Conservation (phyloP, 2,797 vertebrate genomes). For the Silurus lanzhouensis region DNA sequence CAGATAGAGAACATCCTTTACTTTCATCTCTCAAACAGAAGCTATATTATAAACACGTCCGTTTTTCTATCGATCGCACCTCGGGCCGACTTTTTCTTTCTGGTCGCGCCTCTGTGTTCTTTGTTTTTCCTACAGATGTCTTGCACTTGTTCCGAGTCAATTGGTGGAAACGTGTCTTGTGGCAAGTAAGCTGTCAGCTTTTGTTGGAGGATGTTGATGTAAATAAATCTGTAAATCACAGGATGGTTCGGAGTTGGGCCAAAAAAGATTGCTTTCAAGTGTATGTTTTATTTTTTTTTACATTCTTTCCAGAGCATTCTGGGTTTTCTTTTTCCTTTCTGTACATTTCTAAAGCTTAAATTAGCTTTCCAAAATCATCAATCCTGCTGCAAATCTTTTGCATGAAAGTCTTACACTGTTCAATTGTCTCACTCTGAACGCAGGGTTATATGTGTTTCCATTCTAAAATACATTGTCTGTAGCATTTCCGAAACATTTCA, state of each 20-base stretch:
- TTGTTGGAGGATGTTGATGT: background rate
- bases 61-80: slow-evolving; percentile 24
- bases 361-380: too few relatives aligned
- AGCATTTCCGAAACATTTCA: background rate
- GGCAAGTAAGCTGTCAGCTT: slow-evolving; percentile 18
- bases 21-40: slow-evolving; percentile 50
- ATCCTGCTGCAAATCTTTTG: too few relatives aligned
- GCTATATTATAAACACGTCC: slow-evolving; percentile 37
- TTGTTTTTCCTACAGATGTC: slow-evolving; percentile 16
- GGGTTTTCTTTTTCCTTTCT: too few relatives aligned
- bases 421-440: too few relatives aligned
- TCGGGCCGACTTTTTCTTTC: background rate
- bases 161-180: slow-evolving; percentile 23
- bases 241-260: slow-evolving; percentile 5
- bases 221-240: slow-evolving; percentile 26
- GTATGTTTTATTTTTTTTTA: background rate
- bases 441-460: too few relatives aligned
- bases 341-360: too few relatives aligned
- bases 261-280: slow-evolving; percentile 3
- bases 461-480: background rate
- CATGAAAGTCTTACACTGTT: too few relatives aligned
- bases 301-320: background rate
- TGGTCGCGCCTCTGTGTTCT: background rate
- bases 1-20: slow-evolving; percentile 43
- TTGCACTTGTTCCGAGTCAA: slow-evolving; percentile 11